Percentiles rank a stretch among this genome's conserved stretches.
These are phyloP conservation scores for Oxyruncus cristatus DNA, from an alignment of 2,113 vertebrate species.

Conservation along the genomic window DNA sequence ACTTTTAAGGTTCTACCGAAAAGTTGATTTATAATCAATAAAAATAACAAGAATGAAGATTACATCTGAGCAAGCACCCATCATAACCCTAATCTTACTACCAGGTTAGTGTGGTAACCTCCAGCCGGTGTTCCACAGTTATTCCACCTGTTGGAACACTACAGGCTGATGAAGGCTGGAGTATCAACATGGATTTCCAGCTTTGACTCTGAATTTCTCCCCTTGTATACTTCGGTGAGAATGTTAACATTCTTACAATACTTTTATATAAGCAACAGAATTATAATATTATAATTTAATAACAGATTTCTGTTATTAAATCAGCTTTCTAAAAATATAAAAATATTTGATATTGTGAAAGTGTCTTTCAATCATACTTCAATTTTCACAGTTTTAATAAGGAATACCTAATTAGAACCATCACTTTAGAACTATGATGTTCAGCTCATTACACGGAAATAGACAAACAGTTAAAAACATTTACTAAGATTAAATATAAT, in stretches of 20 bases:
- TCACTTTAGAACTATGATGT: conserved; percentile 13
- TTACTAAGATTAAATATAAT: conserved; percentile 55
- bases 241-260: conserved; percentile 10
- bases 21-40: conserved; percentile 28
- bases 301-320: conserved; percentile 44
- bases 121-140: background rate
- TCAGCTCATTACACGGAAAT: conserved; percentile 35
- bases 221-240: background rate
- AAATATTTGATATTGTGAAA: conserved; percentile 52
- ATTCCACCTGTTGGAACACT: background rate
- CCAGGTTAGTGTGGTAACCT: background rate
- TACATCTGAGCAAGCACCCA: background rate
- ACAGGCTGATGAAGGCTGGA: background rate
- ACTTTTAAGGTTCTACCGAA: conserved; percentile 20
- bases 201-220: background rate
- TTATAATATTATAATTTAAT: background rate
- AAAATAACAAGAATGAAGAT: background rate
- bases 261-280: conserved; percentile 47
- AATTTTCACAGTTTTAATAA: conserved; percentile 60
- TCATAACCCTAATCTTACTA: background rate
- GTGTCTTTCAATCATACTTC: conserved; percentile 52
- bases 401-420: conserved; percentile 48
- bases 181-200: background rate
- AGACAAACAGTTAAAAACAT: conserved; percentile 58
- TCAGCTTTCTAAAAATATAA: conserved; percentile 65